Evolutionary conservation across 1,140 invertebrate genomes (phyloP), one percentile per base, ranked within the genome.

Genomic region (Stegodyphus mimosarum): DNA sequence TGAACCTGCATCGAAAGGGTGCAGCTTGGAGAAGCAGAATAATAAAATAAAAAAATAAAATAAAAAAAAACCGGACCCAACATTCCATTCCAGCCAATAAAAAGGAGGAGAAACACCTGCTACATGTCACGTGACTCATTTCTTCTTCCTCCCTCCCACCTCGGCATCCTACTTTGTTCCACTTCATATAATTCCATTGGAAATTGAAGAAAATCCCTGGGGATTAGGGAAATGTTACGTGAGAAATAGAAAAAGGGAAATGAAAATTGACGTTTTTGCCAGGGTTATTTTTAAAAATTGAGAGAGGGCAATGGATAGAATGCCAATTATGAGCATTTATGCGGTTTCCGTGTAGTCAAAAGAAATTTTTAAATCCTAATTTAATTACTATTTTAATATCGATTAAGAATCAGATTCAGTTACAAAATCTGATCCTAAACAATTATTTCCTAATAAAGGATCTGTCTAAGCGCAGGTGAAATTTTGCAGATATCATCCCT

Each of bases 101-200:
- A 83, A 83, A 83, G 79, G 79, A 83, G 49, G 15, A 73, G 79
- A 74, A 83, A 83, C 79, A 83, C 79, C 79, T 83, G 79, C 79
- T 83, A 83, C 79, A 83, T 79, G 71, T 83, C 79, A 83, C 79
- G 79, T 83, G 79, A 83, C 79, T 83, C 79, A 83, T 83, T 83
- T 83, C 70, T 83, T 52, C 51, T 55, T 50, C 71, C 71, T 66
- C 71, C 55, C 60, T 10, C 33, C 60, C 48, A 10, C 17, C 18
- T 18, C 48, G 1, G 6, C 18, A 49, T 10, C 75, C 63, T 69
- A 78, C 70, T 83, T 83, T 83, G 79, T 83, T 83, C 79, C 79
- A 83, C 79, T 83, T 83, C 79, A 83, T 83, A 83, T 83, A 83
- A 83, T 83, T 83, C 79, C 79, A 83, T 74, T 83, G 79, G 79